Base-by-base conservation (phyloP, 1,140 invertebrate species). In the Geopemphigus sp. region DNA sequence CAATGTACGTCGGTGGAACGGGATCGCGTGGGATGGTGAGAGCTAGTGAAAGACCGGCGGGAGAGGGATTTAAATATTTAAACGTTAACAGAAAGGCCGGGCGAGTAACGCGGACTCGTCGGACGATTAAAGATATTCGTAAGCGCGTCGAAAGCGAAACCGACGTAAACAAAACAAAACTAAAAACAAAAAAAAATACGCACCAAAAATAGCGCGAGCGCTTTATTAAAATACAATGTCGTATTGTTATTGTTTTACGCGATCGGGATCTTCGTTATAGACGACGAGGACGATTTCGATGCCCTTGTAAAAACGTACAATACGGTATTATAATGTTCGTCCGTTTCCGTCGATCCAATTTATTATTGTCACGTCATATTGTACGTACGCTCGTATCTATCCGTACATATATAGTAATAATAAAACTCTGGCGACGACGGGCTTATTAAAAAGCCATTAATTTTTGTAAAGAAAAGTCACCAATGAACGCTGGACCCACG, bases 361-460 rank as follows among this genome's bases (percentile, higher is more conserved):
- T 78, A 61, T 63, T 17, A 61, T 78, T 19, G 57, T 78, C 45
- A 45, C 26, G 22, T 39, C 32, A 8, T 39, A 39, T 8, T 3
- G 32, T n/a, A 22, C 10, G 73, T 45, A 17, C 32, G 54, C 32
- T 2, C 11, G 39, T 45, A 45, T 45, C 5, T n/a, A n/a, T n/a
- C n/a, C n/a, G n/a, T n/a, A n/a, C n/a, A n/a, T n/a, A n/a, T n/a
- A n/a, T 8, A 39, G 8, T 39, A 39, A 14, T 12, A 50, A 50
- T 63, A 17, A 29, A 63, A 22, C 1, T n/a, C n/a, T n/a, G 72
- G 17, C 32, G 3, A 22, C 32, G 54, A 50, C 24, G 57, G 12
- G 24, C 15, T 39, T 78, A 61, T 78, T 59, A 61, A 78, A 78
- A 78, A 50, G 22, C 14, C 56, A 78, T 78, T 39, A 61, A 78